These are phyloP conservation scores for Bombyx mandarina DNA, from an alignment of 1,140 invertebrate genomes.

Conservation along the genomic window DNA sequence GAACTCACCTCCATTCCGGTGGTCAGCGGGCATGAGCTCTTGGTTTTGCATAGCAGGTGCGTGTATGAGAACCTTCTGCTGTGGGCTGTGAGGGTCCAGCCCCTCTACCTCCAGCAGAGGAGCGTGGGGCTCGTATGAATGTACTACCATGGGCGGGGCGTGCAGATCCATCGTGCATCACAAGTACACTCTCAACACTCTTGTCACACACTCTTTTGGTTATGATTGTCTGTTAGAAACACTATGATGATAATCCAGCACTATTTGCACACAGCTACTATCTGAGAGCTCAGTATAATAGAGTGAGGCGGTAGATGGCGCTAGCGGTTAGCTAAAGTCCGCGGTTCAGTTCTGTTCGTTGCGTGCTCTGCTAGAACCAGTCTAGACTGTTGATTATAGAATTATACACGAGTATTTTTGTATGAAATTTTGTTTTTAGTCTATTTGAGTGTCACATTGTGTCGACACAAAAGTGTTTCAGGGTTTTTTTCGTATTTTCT, in stretches of 20 bases:
- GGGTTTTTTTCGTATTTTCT: slow-evolving; percentile 43
- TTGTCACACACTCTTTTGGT: too few relatives aligned
- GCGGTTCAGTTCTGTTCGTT: slow-evolving; percentile 8
- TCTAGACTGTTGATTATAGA: slow-evolving; percentile 16
- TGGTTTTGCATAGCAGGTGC: slow-evolving; percentile 51
- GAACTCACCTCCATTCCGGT: slow-evolving; percentile 57
- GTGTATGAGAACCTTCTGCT: slow-evolving; percentile 60
- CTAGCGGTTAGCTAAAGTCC: too few relatives aligned
- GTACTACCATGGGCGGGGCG: slow-evolving; percentile 50
- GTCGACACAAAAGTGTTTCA: slow-evolving; percentile 14
- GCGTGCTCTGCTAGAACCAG: slow-evolving; percentile 32
- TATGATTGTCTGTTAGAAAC: too few relatives aligned
- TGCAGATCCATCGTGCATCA: slow-evolving; percentile 58
- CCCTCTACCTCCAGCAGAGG: slow-evolving; percentile 57
- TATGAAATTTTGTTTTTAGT: slow-evolving; percentile 17
- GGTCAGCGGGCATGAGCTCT: slow-evolving; percentile 51
- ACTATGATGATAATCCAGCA: too few relatives aligned
- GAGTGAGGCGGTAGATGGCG: too few relatives aligned
- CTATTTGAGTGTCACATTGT: slow-evolving; percentile 42
- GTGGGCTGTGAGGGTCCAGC: slow-evolving; percentile 57
- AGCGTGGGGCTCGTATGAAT: slow-evolving; percentile 56
- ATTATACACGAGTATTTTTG: slow-evolving; percentile 46
- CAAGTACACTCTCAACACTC: slow-evolving; percentile 3
- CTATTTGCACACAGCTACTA: too few relatives aligned
- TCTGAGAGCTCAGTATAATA: too few relatives aligned